Evolutionary conservation across 2,888 invertebrate genomes (phyloP), one percentile per base, ranked within the genome.

Genomic region (Papilio gigon): DNA sequence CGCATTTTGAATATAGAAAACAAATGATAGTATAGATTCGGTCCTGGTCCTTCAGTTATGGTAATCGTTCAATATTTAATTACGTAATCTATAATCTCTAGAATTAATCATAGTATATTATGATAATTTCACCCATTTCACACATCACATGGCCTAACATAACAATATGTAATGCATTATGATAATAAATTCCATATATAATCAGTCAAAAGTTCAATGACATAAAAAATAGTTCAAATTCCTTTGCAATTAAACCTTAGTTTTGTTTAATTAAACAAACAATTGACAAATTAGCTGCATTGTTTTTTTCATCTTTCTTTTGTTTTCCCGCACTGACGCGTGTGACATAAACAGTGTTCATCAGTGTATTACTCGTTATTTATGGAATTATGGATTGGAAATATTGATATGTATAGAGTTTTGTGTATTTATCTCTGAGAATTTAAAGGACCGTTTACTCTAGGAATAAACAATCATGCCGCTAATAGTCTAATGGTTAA

Each of bases 251-350:
- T 5, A 12, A 37, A 35, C 22, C 8, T 20, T 1, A 20, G 33
- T 1, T 22, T 25, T 35, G 20, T 25, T 20, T 35, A 12, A 6
- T 12, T 37, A 35, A 60, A 37, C 6, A 22, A 14, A 12, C 35
- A 35, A 58, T 58, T 14, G 8, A 65, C 59, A 65, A 65, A 33
- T 22, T 33, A 59, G 58, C 68, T 67, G 71, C 70, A 72, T 70
- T 72, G 70, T 72, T 74, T n/a, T n/a, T n/a, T n/a, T n/a, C n/a
- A n/a, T n/a, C 73, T 71, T 70, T 67, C 64, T 67, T 62, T 65
- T 71, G 74, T 69, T 33, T 72, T 70, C 59, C 64, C 42, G 59
- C 33, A 33, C 27, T 58, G 42, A 65, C 35, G 58, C 12, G 30
- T 58, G 33, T 42, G 44, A 65, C 58, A 56, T 35, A 44, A 25